Conservation (phyloP, 2,888 invertebrate species). For the Neoaliturus tenellus region DNA sequence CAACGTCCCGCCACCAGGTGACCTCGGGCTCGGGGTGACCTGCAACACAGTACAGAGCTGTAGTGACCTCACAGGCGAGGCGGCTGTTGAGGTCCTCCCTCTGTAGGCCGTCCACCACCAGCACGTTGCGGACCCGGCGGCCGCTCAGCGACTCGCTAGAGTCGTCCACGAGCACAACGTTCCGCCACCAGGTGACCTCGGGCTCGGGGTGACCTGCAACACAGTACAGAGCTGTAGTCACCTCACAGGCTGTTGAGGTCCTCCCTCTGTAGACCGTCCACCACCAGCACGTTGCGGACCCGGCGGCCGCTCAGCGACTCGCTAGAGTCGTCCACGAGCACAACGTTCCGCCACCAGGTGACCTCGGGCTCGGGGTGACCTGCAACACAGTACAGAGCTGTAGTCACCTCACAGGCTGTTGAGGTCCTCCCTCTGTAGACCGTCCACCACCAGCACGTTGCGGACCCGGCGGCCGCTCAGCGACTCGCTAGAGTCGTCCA, state of each 20-base stretch:
- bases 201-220: conserved; percentile 65
- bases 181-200: conserved; percentile 72
- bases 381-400: conserved; percentile 68
- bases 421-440: conserved; percentile 70
- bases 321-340: conserved; percentile 70
- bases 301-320: conserved; percentile 69
- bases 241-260: conserved; percentile 72
- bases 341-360: conserved; percentile 72
- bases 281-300: conserved; percentile 70
- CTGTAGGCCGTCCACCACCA: neutral
- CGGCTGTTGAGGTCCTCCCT: too few species aligned
- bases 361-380: conserved; percentile 71
- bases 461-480: neutral
- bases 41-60: conserved; percentile 8
- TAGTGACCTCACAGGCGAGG: too few species aligned
- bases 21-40: conserved; percentile 70
- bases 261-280: conserved; percentile 70
- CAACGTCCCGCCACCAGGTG: neutral
- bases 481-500: neutral
- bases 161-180: conserved; percentile 71
- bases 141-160: conserved; percentile 69
- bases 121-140: conserved; percentile 69
- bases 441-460: conserved; percentile 64
- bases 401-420: conserved; percentile 71
- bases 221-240: conserved; percentile 66